Conservation (phyloP, 1,140 invertebrate species). For the Homarus americanus region DNA sequence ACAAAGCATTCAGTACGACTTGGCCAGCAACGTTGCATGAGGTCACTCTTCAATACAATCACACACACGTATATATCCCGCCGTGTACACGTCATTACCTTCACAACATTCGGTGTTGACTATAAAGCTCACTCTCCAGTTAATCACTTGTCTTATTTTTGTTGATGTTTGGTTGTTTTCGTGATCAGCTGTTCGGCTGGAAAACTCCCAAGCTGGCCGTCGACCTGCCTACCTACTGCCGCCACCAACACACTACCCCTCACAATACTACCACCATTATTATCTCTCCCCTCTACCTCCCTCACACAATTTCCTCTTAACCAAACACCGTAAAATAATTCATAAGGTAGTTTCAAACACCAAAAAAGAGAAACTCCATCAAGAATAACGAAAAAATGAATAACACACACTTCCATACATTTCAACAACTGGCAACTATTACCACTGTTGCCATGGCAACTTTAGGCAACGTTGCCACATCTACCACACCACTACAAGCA, state of each 20-base stretch:
- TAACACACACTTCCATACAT: background rate
- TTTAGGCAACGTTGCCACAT: constrained; percentile 35
- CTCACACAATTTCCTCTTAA: background rate
- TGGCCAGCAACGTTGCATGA: background rate
- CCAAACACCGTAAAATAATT: too few relatives aligned
- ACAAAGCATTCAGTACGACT: constrained; percentile 39
- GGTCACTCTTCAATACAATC: background rate
- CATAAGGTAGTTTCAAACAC: too few relatives aligned
- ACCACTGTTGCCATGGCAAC: constrained; percentile 38
- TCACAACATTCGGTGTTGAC: constrained; percentile 20
- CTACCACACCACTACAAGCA: background rate
- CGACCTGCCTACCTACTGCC: background rate
- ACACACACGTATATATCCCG: background rate
- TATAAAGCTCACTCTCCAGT: background rate
- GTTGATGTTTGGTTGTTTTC: constrained; percentile 59
- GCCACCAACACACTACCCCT: background rate
- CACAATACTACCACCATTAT: background rate
- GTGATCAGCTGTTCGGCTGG: constrained; percentile 56
- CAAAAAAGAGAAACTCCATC: too few relatives aligned
- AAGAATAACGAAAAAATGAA: background rate
- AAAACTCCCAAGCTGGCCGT: constrained; percentile 49
- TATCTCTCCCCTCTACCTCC: background rate
- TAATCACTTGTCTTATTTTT: constrained; percentile 4
- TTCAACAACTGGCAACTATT: constrained; percentile 25
- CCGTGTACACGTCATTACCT: constrained; percentile 12